Evolutionary conservation across 2,888 invertebrate genomes (phyloP), one percentile per base, ranked within the genome.

Genomic region (Ochlodes sylvanus): DNA sequence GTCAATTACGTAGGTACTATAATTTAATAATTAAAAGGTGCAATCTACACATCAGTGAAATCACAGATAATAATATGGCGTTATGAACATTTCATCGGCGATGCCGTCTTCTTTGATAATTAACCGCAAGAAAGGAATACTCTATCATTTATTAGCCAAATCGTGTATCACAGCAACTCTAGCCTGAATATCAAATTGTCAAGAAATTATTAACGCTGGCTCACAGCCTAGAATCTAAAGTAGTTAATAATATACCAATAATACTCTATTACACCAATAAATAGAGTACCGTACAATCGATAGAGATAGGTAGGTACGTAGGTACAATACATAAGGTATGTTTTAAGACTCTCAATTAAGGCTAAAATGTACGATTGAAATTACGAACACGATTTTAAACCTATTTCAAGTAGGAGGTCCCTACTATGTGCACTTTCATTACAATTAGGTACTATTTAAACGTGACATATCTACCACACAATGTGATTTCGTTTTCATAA

Each of bases 141-240:
- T 83, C 81, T 86, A 88, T 84, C 86, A 66, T 77, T 84, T 87
- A 88, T 85, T 88, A 88, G 92, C 88, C 92, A 90, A 77, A 87
- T 86, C 86, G 85, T 90, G 90, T 92, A 92, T 93, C 92, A 92
- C 92, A 93, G 92, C 88, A 91, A 92, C 91, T 92, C 92, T 93
- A 93, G 92, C 92, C 84, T 92, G 92, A 89, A 87, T 87, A 87
- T 89, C 83, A 86, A 87, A 86, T 88, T 87, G 88, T 89, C 85
- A 88, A 89, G 88, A 89, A 88, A 85, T 86, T 88, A 87, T 88
- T 83, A 81, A 87, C 78, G 89, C 90, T 90, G 92, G 87, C 80
- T 89, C 89, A 90, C 91, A 93, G 92, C 91, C 90, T 92, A 90
- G 83, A 84, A 86, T 88, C 89, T 91, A 92, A 83, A 83, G 74